Percentiles rank a stretch among this genome's conserved stretches.
phyloP scores from a whole-genome alignment of 1,140 invertebrate species.

The Euura lappo region DNA sequence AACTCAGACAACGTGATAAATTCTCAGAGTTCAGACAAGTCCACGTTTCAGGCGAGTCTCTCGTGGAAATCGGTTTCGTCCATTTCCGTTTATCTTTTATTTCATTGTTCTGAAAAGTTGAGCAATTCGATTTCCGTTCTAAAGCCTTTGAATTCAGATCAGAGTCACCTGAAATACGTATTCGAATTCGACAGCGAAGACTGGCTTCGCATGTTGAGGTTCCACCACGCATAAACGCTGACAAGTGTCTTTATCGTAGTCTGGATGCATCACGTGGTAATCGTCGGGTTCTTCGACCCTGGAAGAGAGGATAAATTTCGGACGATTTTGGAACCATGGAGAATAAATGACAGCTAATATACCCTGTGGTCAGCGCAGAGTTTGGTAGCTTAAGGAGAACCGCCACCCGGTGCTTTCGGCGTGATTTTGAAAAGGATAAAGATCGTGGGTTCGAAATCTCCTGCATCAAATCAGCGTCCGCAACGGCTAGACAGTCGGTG shows the following conservation, averaged over 20 bases:
- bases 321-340: not conserved
- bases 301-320: not conserved
- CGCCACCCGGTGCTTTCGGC: slow-evolving; percentile 17
- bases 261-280: slow-evolving; percentile 1
- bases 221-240: not conserved
- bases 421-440: not conserved
- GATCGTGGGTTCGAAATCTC: slow-evolving; percentile 2
- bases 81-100: too few species aligned
- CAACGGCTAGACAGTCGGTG: slow-evolving; percentile 30
- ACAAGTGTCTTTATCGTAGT: slow-evolving; percentile 5
- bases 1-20: slow-evolving; percentile 6
- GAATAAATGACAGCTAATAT: not conserved
- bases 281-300: slow-evolving; percentile 12
- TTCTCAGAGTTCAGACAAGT: not conserved
- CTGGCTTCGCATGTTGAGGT: slow-evolving; percentile 20
- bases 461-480: slow-evolving; percentile 27
- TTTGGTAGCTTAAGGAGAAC: slow-evolving; percentile 23
- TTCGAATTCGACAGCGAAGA: slow-evolving; percentile 33
- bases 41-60: too few species aligned
- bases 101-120: too few species aligned
- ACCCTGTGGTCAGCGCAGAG: slow-evolving; percentile 12
- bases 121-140: too few species aligned
- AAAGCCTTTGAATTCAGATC: too few species aligned
- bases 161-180: slow-evolving; percentile 18
- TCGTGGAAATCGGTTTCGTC: too few species aligned